Base-by-base conservation (phyloP, 2,113 vertebrate species). In the Scolopax mira region DNA sequence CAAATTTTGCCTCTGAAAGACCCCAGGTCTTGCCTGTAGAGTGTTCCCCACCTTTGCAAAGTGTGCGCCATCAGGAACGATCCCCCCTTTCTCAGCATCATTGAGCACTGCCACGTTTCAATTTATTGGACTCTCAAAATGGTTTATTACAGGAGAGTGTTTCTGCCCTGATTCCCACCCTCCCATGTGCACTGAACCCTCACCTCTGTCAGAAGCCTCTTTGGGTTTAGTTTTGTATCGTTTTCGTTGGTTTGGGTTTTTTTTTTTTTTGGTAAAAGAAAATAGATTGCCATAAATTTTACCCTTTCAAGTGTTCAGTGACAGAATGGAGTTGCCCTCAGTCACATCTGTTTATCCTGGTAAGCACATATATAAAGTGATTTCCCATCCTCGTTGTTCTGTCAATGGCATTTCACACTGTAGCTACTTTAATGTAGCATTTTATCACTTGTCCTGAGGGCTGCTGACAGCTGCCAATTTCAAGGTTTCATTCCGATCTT, bases 361-460 rank as follows among this genome's bases (percentile, higher is more conserved):
- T 93, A 91, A 96, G 75, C 89, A 90, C 91, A 96, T 96, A 95
- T 93, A 91, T 95, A 90, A 95, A 95, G 90, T 61, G 46, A 87
- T 97, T 94, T 95, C 92, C 91, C 71, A 75, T 83, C 83, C 89
- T 94, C 8, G 48, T 94, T 93, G 93, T 60, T 95, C 88, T 88
- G 85, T 94, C 96, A 91, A 70, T 94, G 95, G 78, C 74, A 90
- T 97, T 97, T 97, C 96, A 96, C 93, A 89, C 93, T 60, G 64
- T 42, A 95, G 88, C 90, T 93, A 42, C 93, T 88, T 95, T 90
- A 96, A 92, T 79, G 93, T 37, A 92, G 88, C 94, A 94, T 94
- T 97, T 97, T 94, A 95, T 91, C 89, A 87, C 91, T 95, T 89
- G 89, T 92, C 97, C 94, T 86, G 92, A 72, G 94, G 91, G 93